Evolutionary conservation across 2,888 invertebrate species (phyloP).

Genomic region (Pinctada fucata): DNA sequence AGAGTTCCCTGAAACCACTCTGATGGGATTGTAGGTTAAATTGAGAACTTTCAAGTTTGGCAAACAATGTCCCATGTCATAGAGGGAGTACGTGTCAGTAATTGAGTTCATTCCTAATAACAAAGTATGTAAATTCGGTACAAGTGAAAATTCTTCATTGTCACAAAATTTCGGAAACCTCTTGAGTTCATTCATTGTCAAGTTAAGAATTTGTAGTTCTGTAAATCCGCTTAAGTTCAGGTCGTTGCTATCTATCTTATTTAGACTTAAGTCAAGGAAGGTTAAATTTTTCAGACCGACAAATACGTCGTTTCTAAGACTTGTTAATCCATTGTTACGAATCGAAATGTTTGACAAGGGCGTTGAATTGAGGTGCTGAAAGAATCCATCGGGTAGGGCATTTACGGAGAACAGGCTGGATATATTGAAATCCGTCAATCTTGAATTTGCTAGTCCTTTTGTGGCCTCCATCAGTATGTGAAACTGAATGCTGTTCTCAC

Average conservation of each 20-base stretch:
- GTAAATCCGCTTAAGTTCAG: neutral
- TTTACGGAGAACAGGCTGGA: neutral
- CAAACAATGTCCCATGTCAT: constrained; percentile 9
- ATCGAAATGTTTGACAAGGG: neutral
- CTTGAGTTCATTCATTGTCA: constrained; percentile 9
- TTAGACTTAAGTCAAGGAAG: constrained; percentile 8
- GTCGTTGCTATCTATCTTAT: neutral
- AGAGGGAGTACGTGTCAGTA: neutral
- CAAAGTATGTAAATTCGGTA: neutral
- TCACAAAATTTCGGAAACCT: constrained; percentile 10
- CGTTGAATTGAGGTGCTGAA: neutral
- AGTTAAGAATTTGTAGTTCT: neutral
- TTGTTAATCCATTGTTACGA: neutral
- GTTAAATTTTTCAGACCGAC: neutral
- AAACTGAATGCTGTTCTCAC: neutral
- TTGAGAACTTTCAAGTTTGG: constrained; percentile 9
- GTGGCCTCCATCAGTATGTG: neutral
- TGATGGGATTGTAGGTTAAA: constrained; percentile 19
- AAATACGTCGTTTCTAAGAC: neutral
- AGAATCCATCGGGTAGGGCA: neutral
- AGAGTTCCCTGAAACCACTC: constrained; percentile 5
- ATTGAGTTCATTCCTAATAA: constrained; percentile 12
- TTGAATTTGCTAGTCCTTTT: neutral
- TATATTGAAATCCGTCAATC: neutral
- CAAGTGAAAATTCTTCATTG: neutral